Conservation (phyloP, 2,888 invertebrate species). For the Calameuta filiformis region DNA sequence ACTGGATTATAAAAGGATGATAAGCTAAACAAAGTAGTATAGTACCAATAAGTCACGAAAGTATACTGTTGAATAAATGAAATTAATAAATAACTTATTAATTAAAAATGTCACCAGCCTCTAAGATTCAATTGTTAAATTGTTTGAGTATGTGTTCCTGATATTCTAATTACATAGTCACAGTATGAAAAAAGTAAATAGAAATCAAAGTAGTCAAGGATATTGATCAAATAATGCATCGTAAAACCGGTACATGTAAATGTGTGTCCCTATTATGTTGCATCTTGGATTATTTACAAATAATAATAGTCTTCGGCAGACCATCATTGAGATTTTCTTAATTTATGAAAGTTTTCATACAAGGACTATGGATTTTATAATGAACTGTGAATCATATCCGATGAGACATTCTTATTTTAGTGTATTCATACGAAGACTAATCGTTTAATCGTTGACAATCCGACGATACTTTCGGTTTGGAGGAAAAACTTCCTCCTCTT, state of each 20-base stretch:
- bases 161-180: neutral
- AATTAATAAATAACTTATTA: neutral
- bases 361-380: neutral
- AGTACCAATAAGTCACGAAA: neutral
- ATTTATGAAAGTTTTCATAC: neutral
- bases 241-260: neutral
- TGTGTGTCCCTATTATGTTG: neutral
- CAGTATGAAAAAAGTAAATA: neutral
- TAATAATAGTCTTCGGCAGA: neutral
- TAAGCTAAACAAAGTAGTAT: neutral
- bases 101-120: neutral
- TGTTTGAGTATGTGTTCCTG: neutral
- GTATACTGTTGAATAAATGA: neutral
- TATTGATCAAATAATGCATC: neutral
- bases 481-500: conserved; percentile 66
- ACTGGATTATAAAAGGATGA: neutral
- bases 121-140: neutral
- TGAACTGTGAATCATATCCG: neutral
- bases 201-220: neutral
- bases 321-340: neutral
- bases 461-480: conserved; percentile 69
- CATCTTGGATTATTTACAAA: neutral
- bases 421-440: neutral
- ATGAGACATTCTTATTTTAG: neutral
- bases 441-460: conserved; percentile 65